Evolutionary conservation across 2,888 invertebrate genomes (phyloP).

Genomic region (Physocephala rufipes): DNA sequence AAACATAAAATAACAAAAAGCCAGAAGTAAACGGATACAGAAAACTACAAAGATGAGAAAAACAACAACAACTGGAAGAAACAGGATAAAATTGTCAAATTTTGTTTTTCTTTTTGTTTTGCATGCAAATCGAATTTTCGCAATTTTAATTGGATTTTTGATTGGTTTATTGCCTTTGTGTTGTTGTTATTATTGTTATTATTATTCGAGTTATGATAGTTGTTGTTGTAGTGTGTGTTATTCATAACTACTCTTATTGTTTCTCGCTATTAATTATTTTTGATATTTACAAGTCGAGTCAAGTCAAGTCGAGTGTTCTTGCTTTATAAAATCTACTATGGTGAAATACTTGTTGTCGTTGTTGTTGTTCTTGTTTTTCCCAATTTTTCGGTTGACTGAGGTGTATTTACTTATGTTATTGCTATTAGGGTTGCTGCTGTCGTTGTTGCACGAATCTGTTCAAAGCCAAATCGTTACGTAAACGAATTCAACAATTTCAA

Average conservation of each 20-base stretch:
- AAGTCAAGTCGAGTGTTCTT: background rate
- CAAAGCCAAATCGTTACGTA: background rate
- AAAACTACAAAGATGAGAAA: background rate
- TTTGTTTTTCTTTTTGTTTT: constrained; percentile 53
- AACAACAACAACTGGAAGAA: too few relatives aligned
- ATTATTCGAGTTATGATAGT: constrained; percentile 7
- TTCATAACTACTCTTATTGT: constrained; percentile 16
- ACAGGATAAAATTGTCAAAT: background rate
- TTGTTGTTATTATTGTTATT: constrained; percentile 21
- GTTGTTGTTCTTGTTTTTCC: constrained; percentile 18
- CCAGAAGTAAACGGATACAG: background rate
- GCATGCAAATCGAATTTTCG: constrained; percentile 65
- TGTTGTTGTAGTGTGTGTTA: background rate
- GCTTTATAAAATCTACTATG: background rate
- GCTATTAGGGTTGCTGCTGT: background rate
- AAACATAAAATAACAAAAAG: background rate
- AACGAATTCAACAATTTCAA: constrained; percentile 16
- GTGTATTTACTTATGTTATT: background rate
- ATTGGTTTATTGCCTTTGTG: constrained; percentile 53
- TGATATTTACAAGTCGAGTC: constrained; percentile 3
- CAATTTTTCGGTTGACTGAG: constrained; percentile 5
- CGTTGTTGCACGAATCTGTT: background rate
- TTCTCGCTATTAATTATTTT: constrained; percentile 11
- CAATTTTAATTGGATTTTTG: constrained; percentile 65
- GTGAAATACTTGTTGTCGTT: background rate